Evolutionary conservation across 2,797 vertebrate species (phyloP), one percentile per base, ranked within the genome.

Genomic region (Sebastes jordani): DNA sequence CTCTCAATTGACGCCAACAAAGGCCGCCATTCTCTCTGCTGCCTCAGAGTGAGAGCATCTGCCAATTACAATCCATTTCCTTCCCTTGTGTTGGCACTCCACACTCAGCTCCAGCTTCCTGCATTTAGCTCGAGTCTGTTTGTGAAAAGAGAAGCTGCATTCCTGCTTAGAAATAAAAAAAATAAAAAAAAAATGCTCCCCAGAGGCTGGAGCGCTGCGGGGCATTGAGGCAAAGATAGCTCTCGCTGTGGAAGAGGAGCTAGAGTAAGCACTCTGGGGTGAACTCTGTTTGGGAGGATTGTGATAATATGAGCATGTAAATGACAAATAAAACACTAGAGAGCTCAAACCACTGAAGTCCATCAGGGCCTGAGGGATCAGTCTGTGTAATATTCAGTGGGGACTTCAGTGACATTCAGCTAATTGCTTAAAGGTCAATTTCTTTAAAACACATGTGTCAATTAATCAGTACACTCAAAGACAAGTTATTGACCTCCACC

Each of bases 11-110:
- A 23, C 5, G 27, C 66, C 70, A 63, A 29, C 62, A 42, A 42
- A 36, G 22, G 58, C 64, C 27, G 52, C 63, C 36, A 3, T 65
- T 82, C 66, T 74, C 71, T 56, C 58, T 49, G 55, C 65, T 25
- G 61, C 67, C 60, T 54, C 34, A 20, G 62, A 77, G 46, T 4
- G 59, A 72, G 70, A 70, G 20, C 11, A 14, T 60, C 63, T 42
- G 78, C 83, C 70, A 74, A 87, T 89, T 75, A 71, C 54, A 7
- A 42, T 54, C 77, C 32, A 73, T 61, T 84, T 87, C 81, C 76
- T 82, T 9, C 72, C 58, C 67, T 27, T 2, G 13, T 56, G 16
- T 22, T 74, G 58, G 58, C 56, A 20, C 68, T 71, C 58, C 29
- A 11, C 1, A 4, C 71, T 52, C 49, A 3, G 11, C 80, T 80